Percentiles rank a stretch among this genome's conserved stretches.
Evolutionary conservation across 2,113 vertebrate genomes (phyloP).

Genomic region (Sylvilagus bachmani): DNA sequence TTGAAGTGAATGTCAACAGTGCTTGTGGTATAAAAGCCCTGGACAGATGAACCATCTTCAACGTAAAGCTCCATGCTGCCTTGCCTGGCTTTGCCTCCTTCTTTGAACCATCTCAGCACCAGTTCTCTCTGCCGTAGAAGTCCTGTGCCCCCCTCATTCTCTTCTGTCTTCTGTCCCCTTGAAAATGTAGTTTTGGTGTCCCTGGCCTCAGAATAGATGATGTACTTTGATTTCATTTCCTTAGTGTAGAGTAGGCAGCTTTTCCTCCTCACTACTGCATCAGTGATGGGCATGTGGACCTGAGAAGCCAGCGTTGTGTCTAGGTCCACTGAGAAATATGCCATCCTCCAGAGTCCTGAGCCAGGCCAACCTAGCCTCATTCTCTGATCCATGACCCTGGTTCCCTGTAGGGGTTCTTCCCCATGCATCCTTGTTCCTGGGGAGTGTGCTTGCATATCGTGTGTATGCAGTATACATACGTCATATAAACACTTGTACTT

Average conservation of each 20-base stretch:
- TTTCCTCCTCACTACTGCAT: not conserved
- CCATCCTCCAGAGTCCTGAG: not conserved
- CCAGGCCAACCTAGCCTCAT: not conserved
- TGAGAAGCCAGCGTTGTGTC: not conserved
- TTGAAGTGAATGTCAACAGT: not conserved
- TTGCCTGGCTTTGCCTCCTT: no score
- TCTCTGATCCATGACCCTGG: not conserved
- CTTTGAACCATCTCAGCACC: no score
- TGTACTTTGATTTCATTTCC: not conserved
- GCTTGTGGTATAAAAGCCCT: not conserved
- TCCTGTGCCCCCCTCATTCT: not conserved
- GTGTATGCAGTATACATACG: not conserved
- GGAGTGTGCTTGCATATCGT: conserved; percentile 29
- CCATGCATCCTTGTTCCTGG: conserved; percentile 60
- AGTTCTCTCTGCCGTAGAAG: not conserved
- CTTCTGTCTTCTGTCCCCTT: conserved; percentile 53
- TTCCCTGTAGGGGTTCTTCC: conserved; percentile 48
- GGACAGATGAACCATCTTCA: not conserved
- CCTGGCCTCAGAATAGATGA: not conserved
- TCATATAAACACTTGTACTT: not conserved
- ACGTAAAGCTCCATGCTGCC: not conserved
- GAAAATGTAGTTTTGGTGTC: conserved; percentile 41
- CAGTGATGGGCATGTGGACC: not conserved
- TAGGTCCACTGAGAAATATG: not conserved
- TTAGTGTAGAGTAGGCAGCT: not conserved